Evolutionary conservation across 2,888 invertebrate genomes (phyloP), one percentile per base, ranked within the genome.

Genomic region (Drosophila ezoana): DNA sequence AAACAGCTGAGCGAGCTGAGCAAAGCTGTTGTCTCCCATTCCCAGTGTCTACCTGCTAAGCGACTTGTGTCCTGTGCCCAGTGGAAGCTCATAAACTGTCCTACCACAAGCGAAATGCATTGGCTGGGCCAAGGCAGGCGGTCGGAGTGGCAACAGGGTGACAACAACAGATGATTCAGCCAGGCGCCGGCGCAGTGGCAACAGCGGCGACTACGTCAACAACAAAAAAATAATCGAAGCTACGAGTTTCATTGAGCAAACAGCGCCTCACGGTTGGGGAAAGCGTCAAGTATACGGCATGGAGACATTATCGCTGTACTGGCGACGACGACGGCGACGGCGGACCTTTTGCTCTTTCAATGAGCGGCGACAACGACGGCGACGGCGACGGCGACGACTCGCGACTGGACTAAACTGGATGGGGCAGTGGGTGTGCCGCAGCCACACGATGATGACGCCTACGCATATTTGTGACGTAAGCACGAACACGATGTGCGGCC

Each of bases 401-500:
- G 56, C 57, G 48, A 37, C 63, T 43, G 61, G 45, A 61, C 49
- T 53, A 41, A 48, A 38, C 45, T 41, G 57, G 56, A 54, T 35
- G 66, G 53, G 71, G 74, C 85, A 86, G 90, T 90, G 90, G 91
- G 91, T 91, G 91, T 90, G 92, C 91, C 92, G 70, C 72, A 90
- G 61, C 41, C 85, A 86, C 76, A 84, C 73, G 82, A 91, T 89
- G 90, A 91, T 91, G 91, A 92, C 92, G 90, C 92, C 92, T 91
- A 92, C 92, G 92, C 91, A 90, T 70, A 79, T 87, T 82, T 91
- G 92, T 92, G 92, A 92, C 92, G 92, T 92, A 91, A 92, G 89
- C 91, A 89, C 45, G 47, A 59, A 23, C 76, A 64, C 76, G 67
- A 83, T 43, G 37, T 56, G 28, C 57, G 43, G 20, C 56, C 54